phyloP scores from a whole-genome alignment of 2,888 invertebrate genomes.

The Bedellia somnulentella region DNA sequence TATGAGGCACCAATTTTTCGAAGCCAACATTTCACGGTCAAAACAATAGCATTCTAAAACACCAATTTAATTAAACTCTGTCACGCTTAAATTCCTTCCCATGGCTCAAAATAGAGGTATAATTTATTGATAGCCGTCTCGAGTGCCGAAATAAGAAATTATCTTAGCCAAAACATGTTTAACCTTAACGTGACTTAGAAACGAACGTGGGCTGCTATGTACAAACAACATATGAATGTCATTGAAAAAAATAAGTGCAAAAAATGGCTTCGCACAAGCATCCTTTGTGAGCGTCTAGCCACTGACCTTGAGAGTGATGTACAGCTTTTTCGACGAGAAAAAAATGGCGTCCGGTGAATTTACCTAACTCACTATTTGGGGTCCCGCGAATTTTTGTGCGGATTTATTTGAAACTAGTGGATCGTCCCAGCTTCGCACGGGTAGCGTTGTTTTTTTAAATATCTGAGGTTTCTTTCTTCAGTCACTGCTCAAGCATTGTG shows the following conservation, averaged over 20 bases:
- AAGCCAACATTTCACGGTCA: too few species aligned
- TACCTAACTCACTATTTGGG: slow-evolving; percentile 48
- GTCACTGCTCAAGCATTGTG: too few species aligned
- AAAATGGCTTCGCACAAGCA: slow-evolving; percentile 46
- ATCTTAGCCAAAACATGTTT: slow-evolving; percentile 24
- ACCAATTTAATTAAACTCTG: too few species aligned
- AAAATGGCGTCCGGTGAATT: slow-evolving; percentile 50
- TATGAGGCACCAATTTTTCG: too few species aligned
- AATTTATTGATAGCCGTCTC: too few species aligned
- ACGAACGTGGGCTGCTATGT: background rate
- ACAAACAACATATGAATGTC: slow-evolving; percentile 31
- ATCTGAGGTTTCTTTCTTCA: too few species aligned
- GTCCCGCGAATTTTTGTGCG: too few species aligned
- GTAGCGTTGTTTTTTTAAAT: slow-evolving; percentile 8
- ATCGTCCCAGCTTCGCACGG: too few species aligned
- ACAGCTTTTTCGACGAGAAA: slow-evolving; percentile 48
- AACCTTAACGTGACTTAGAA: slow-evolving; percentile 45
- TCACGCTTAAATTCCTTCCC: too few species aligned
- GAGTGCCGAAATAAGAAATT: slow-evolving; percentile 48
- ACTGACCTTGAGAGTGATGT: slow-evolving; percentile 47
- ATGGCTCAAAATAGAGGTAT: too few species aligned
- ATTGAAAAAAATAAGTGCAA: slow-evolving; percentile 44
- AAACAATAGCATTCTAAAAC: too few species aligned
- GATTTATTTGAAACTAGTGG: too few species aligned
- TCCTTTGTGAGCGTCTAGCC: slow-evolving; percentile 54